Evolutionary conservation across 2,888 invertebrate genomes (phyloP), one percentile per base, ranked within the genome.

Genomic region (Notodonta dromedarius): DNA sequence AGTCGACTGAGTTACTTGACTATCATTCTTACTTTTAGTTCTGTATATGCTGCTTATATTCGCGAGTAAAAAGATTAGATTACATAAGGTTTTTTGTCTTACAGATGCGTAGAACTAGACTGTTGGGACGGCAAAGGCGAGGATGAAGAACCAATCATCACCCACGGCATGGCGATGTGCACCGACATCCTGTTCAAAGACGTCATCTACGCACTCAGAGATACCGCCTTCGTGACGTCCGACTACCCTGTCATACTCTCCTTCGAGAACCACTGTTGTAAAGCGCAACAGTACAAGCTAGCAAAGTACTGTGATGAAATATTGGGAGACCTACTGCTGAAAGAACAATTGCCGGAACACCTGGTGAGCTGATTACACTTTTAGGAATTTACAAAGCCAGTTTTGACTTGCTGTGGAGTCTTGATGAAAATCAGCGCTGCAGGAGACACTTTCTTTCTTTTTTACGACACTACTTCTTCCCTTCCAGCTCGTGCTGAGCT

Each of bases 101-200:
- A 4, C 88, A 97, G 98, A 78, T 99, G 99, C 89, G 98, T 99
- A 4, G 99, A 99, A 89, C 94, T 99, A 59, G 99, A 99, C 91
- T 99, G 99, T 88, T 99, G 99, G 99, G 99, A 99, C 88, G 99
- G 99, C 9, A 97, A 97, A 89, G 98, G 98, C 0, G 98, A 99
- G 90, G 99, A 99, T 82, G 99, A 99, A 82, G 99, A 99, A 83
- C 99, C 99, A 0, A 99, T 99, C 80, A 99, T 99, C 74, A 99
- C 99, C 46, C 99, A 99, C 91, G 99, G 99, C 55, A 99, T 99
- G 94, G 99, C 99, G 6, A 99, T 99, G 99, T 99, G 99, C 86
- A 99, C 99, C 4, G 99, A 99, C 93, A 99, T 99, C 81, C 94
- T 99, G 32, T 99, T 99, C 93, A 99, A 98, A 89, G 98, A 99